These are phyloP conservation scores for Onychostoma macrolepis DNA, from an alignment of 2,113 vertebrate species.

Conservation along the genomic window DNA sequence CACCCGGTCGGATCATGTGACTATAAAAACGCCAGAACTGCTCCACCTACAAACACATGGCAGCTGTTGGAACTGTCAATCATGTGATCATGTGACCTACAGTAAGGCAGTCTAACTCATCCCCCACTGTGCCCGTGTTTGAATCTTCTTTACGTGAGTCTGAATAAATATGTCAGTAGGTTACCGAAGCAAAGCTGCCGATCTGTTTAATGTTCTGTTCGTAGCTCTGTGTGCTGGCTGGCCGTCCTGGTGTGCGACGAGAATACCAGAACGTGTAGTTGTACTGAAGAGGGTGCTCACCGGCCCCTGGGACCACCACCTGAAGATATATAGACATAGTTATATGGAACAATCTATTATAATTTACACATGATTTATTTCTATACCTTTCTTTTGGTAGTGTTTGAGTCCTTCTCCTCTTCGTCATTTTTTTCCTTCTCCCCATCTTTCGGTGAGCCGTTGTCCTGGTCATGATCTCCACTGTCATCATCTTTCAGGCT, in stretches of 20 bases:
- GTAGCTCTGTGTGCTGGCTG: constrained; percentile 83
- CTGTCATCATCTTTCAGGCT: constrained; percentile 84
- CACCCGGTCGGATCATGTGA: constrained; percentile 84
- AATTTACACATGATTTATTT: background rate
- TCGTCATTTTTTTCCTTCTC: constrained; percentile 80
- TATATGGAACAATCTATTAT: background rate
- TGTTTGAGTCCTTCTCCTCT: constrained; percentile 74
- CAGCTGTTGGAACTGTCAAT: background rate
- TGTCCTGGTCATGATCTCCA: constrained; percentile 82
- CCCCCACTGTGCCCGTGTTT: background rate
- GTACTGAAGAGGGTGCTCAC: constrained; percentile 83
- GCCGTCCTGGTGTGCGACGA: constrained; percentile 80
- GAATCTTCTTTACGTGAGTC: background rate
- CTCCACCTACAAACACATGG: constrained; percentile 73
- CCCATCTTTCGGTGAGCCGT: constrained; percentile 79
- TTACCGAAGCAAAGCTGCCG: constrained; percentile 82
- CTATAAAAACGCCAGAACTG: constrained; percentile 87
- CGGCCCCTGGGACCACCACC: constrained; percentile 76
- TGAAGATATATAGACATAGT: constrained; percentile 50
- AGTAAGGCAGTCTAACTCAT: background rate
- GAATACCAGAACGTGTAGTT: constrained; percentile 87
- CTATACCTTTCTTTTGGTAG: constrained; percentile 72
- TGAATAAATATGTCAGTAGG: constrained; percentile 6
- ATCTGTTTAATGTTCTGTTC: constrained; percentile 86
- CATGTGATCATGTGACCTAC: background rate